Conservation (phyloP, 2,797 vertebrate species). For the Remorina albescens region DNA sequence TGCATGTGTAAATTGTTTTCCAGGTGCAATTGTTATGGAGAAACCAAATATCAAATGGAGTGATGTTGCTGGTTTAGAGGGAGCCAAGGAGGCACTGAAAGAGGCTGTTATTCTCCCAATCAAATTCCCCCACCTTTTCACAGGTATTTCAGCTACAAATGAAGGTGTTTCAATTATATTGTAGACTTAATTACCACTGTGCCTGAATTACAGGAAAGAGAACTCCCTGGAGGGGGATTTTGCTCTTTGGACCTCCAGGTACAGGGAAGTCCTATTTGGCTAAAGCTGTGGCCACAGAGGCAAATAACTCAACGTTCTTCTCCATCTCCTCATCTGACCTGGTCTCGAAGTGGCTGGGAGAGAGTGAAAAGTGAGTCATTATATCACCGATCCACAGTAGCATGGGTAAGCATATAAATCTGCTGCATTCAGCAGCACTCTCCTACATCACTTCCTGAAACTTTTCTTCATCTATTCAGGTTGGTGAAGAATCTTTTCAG, state of each 20-base stretch:
- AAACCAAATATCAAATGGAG: slow-evolving; percentile 96
- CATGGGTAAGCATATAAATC: background rate
- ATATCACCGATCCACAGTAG: background rate
- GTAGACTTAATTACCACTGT: slow-evolving; percentile 18
- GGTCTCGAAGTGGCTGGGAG: slow-evolving; percentile 98
- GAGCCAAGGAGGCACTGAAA: slow-evolving; percentile 98
- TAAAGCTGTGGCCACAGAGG: slow-evolving; percentile 98
- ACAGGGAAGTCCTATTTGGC: slow-evolving; percentile 99
- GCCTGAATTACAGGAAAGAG: slow-evolving; percentile 89
- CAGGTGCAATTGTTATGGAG: slow-evolving; percentile 98
- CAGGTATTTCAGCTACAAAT: slow-evolving; percentile 86
- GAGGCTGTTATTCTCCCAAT: slow-evolving; percentile 99
- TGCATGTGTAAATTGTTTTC: background rate
- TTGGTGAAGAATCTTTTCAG: slow-evolving; percentile 97
- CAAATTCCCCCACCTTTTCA: slow-evolving; percentile 99
- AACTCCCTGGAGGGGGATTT: slow-evolving; percentile 97
- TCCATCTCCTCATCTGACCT: slow-evolving; percentile 97
- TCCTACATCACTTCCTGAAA: slow-evolving; percentile 16
- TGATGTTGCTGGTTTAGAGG: slow-evolving; percentile 96
- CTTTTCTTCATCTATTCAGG: slow-evolving; percentile 79
- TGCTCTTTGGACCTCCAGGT: slow-evolving; percentile 97
- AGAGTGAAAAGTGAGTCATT: slow-evolving; percentile 96
- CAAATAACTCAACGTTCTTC: slow-evolving; percentile 99
- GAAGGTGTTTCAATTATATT: too few relatives aligned
- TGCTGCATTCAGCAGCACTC: background rate